Conservation (phyloP, 2,888 invertebrate species). For the Lasioglossum pauxillum region DNA sequence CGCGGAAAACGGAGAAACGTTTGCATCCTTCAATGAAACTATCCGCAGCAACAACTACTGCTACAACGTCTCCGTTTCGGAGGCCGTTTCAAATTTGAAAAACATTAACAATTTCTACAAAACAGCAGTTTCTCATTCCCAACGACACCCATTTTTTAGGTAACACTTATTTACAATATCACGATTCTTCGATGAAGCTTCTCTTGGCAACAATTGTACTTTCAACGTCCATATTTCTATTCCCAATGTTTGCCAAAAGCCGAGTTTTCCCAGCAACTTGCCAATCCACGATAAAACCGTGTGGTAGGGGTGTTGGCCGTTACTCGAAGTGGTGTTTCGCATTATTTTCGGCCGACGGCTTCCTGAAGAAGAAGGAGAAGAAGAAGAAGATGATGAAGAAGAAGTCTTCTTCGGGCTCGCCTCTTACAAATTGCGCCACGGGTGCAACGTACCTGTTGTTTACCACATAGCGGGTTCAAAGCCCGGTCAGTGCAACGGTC, state of each 20-base stretch:
- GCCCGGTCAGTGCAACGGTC: conserved; percentile 83
- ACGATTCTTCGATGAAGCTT: not conserved
- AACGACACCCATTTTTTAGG: no score
- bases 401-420: conserved; percentile 58
- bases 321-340: conserved; percentile 51
- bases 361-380: conserved; percentile 38
- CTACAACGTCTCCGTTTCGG: not conserved
- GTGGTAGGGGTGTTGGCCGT: conserved; percentile 46
- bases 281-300: conserved; percentile 9
- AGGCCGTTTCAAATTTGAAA: not conserved
- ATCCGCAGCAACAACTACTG: not conserved
- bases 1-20: conserved; percentile 10
- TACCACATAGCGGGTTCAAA: conserved; percentile 83
- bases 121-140: no score
- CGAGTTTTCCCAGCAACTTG: conserved; percentile 16
- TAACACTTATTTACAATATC: not conserved
- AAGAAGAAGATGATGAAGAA: conserved; percentile 21
- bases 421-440: conserved; percentile 79
- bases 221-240: not conserved
- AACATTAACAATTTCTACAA: no score
- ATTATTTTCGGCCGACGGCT: conserved; percentile 69
- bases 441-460: conserved; percentile 84
- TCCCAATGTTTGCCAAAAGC: not conserved
- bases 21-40: not conserved
- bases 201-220: not conserved